Base-by-base conservation (phyloP, 2,888 invertebrate species). In the Scaptomyza cyrtandrae region DNA sequence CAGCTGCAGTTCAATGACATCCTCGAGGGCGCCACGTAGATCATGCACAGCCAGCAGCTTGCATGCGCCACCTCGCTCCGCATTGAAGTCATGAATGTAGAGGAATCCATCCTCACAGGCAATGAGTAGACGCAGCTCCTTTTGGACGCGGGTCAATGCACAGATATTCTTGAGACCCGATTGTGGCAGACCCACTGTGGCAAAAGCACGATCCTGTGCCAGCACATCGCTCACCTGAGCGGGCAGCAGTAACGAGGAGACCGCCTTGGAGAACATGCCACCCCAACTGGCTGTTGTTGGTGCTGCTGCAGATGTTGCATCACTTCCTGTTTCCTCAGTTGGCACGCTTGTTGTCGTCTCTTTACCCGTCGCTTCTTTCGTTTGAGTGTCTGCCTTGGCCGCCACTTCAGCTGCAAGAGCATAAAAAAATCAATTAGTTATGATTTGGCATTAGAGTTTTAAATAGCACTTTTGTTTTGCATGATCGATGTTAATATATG, bases 21-120 rank as follows among this genome's bases (percentile, higher is more conserved):
- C 92, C 56, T 91, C 92, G 10, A 92, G 71, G 0, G 90, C 87
- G 9, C 86, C 90, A 14, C 92, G 89, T 39, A 92, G 75, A 78
- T 92, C 92, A 59, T 92, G 92, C 19, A 91, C 91, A 5, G 90
- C 82, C 55, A 89, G 59, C 65, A 92, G 59, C 69, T 92, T 92
- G 62, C 92, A 92, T 29, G 73, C 77, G 3, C 92, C 92, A 2
- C 92, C 92, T 7, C 88, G 88, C 43, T 89, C 87, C 59, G 84
- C 88, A 75, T 86, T 90, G 53, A 92, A 92, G 29, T 92, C 91
- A 66, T 92, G 91, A 24, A 92, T 90, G 49, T 92, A 92, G 50
- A 92, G 81, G 45, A 92, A 92, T 7, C 92, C 92, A 73, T 92
- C 92, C 73, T 92, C 91, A 59, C 92, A 92, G 5, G 91, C 92